These are phyloP conservation scores for Catocala fraxini DNA, from an alignment of 2,888 invertebrate genomes.

Conservation along the genomic window DNA sequence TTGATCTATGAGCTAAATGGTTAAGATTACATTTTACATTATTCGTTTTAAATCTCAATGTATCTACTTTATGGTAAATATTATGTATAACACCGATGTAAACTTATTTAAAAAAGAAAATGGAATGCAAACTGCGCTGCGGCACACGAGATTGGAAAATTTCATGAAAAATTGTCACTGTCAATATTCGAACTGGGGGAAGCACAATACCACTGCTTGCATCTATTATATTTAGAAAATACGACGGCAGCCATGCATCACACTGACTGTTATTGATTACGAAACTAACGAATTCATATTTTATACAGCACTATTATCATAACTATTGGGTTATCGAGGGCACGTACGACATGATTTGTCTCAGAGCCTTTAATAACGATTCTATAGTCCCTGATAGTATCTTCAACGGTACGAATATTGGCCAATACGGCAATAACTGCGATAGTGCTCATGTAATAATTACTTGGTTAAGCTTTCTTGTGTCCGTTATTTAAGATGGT, in stretches of 20 bases:
- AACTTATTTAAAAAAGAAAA: too few relatives aligned
- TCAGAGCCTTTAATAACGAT: constrained; percentile 68
- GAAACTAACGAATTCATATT: constrained; percentile 42
- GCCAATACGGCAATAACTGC: constrained; percentile 58
- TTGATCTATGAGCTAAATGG: too few relatives aligned
- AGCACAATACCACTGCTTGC: background rate
- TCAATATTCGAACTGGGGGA: too few relatives aligned
- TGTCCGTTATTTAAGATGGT: background rate
- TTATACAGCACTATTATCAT: constrained; percentile 52
- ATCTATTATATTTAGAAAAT: background rate
- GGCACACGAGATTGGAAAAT: too few relatives aligned
- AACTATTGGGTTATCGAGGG: constrained; percentile 63
- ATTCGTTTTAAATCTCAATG: too few relatives aligned
- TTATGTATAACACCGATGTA: too few relatives aligned
- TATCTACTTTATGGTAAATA: too few relatives aligned
- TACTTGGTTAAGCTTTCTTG: constrained; percentile 40
- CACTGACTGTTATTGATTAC: constrained; percentile 21
- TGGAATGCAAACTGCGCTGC: too few relatives aligned
- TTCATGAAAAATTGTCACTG: too few relatives aligned
- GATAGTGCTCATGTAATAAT: constrained; percentile 57
- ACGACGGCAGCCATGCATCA: constrained; percentile 22
- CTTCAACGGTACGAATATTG: constrained; percentile 68
- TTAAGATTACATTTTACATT: too few relatives aligned
- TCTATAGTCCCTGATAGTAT: constrained; percentile 62
- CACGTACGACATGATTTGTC: constrained; percentile 71